These are phyloP conservation scores for Norana najaformis DNA, from an alignment of 2,888 invertebrate species.

Conservation along the genomic window DNA sequence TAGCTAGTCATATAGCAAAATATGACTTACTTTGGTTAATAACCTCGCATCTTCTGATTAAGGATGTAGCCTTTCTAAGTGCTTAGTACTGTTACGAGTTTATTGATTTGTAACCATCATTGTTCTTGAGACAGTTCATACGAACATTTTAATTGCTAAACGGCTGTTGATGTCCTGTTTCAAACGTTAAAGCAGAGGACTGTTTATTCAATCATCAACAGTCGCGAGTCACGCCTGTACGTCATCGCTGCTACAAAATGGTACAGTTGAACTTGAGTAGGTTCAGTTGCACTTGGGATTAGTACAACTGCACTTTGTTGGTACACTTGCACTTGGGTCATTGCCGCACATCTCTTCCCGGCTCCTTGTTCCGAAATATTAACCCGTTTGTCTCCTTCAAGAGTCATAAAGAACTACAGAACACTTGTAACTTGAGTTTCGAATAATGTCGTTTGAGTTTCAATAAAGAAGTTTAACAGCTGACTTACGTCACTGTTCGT, in stretches of 20 bases:
- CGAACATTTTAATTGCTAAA: background rate
- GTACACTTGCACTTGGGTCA: background rate
- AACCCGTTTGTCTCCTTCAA: background rate
- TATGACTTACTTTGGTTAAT: too few relatives aligned
- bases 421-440: background rate
- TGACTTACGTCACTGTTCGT: background rate
- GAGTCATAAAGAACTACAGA: background rate
- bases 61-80: background rate
- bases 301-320: background rate
- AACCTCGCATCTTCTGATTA: background rate
- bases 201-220: background rate
- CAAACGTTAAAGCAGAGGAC: background rate
- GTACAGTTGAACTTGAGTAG: background rate
- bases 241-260: slow-evolving; percentile 1
- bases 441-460: slow-evolving; percentile 3
- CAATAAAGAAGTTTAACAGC: slow-evolving; percentile 13
- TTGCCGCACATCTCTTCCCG: background rate
- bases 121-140: background rate
- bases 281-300: slow-evolving; percentile 1
- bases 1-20: too few relatives aligned
- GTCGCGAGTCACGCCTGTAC: background rate
- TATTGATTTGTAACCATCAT: background rate
- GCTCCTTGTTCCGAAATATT: background rate
- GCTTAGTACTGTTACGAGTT: too few relatives aligned
- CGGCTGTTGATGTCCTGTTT: background rate